Base-by-base conservation (phyloP, 2,888 invertebrate genomes). In the Acrobasis consociella region DNA sequence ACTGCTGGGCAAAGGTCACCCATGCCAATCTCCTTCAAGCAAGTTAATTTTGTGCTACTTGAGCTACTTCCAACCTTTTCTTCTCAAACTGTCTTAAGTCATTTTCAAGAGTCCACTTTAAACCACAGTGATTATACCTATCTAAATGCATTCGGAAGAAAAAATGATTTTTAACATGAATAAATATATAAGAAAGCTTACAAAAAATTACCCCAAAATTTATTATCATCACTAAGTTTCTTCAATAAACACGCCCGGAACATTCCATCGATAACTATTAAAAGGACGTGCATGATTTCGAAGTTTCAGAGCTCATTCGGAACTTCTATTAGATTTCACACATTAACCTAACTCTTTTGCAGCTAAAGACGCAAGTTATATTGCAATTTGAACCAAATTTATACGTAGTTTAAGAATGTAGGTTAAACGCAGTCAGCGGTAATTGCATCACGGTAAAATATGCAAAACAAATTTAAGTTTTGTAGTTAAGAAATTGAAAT, bases 221-320 rank as follows among this genome's bases (percentile, higher is more conserved):
- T n/a, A n/a, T n/a, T n/a, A n/a, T n/a, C n/a, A n/a, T n/a, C n/a
- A 22, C 22, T 22, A 46, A 46, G 46, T 13, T 46, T n/a, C 5
- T 13, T 5, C n/a, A 46, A 13, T 46, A 46, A 46, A 13, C 46
- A 11, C 46, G n/a, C 46, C 5, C 5, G 5, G 46, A 46, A 46
- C 46, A 46, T 46, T 13, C 42, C 46, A 46, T 52, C 52, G 17
- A 10, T 17, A 52, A 52, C 51, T 58, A 62, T 49, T 42, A 60
- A 51, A 51, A 22, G 52, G 52, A 52, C 52, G 31, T 56, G 49
- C 66, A 66, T 53, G 61, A 65, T 69, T 68, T 68, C 59, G 69
- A 22, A 52, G 11, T 52, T 52, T 17, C 31, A 9, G 9, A 17
- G 10, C 17, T 52, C 52, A 52, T 52, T 52, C 17, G 13, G 22